Conservation (phyloP, 2,888 invertebrate species). For the Syrista parreyssii region DNA sequence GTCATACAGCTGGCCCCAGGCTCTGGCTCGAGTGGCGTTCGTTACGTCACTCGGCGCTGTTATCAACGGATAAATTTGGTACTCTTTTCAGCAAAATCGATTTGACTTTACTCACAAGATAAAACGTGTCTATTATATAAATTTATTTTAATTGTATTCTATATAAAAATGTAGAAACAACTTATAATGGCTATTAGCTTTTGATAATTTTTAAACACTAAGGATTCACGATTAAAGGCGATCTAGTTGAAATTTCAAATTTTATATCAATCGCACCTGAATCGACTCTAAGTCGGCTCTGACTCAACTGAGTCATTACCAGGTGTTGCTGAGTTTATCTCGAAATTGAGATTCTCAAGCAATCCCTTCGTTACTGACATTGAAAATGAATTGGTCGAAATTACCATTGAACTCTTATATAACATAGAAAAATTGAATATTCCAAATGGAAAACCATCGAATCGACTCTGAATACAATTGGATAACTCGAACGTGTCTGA, state of each 20-base stretch:
- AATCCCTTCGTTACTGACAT: not conserved
- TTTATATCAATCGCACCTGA: not conserved
- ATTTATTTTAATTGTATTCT: not conserved
- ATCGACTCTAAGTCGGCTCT: not conserved
- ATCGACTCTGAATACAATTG: constrained; percentile 53
- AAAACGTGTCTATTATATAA: not conserved
- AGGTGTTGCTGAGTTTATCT: not conserved
- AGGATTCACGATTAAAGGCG: not conserved
- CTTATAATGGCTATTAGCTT: not conserved
- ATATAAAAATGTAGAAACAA: not conserved
- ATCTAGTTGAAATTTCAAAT: not conserved
- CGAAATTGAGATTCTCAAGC: not conserved
- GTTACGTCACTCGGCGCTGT: constrained; percentile 31
- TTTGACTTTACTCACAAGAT: not conserved
- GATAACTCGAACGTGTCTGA: constrained; percentile 50
- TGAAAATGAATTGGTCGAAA: not conserved
- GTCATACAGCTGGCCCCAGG: constrained; percentile 70
- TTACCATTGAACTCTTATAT: not conserved
- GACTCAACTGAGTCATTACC: not conserved
- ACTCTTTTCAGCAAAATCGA: not conserved
- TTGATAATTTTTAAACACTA: not conserved
- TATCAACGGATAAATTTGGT: not conserved
- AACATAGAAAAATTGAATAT: not conserved
- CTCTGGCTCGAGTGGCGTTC: constrained; percentile 30
- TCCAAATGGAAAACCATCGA: constrained; percentile 28